Base-by-base conservation (phyloP, 1,140 invertebrate genomes). In the Brachionus angularis region DNA sequence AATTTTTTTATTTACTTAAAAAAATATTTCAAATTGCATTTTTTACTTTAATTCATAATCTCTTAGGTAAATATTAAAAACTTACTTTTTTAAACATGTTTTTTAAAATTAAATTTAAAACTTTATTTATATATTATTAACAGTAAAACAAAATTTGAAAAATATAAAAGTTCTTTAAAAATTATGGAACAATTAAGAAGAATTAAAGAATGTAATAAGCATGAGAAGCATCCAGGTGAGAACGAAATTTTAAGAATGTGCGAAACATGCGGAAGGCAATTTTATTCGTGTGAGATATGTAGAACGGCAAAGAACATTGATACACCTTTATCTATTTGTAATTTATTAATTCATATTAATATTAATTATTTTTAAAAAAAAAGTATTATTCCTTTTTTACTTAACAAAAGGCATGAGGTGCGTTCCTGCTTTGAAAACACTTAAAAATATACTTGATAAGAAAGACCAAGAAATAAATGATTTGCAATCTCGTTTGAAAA, bases 131-230 rank as follows among this genome's bases (percentile, higher is more conserved):
- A n/a, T n/a, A n/a, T n/a, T n/a, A n/a, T n/a, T n/a, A n/a, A n/a
- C n/a, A n/a, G n/a, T n/a, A n/a, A n/a, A n/a, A n/a, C n/a, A n/a
- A n/a, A n/a, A n/a, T n/a, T n/a, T n/a, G n/a, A n/a, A n/a, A n/a
- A n/a, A n/a, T n/a, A n/a, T n/a, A n/a, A n/a, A n/a, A n/a, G n/a
- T n/a, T n/a, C n/a, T n/a, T n/a, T n/a, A n/a, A n/a, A n/a, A n/a
- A n/a, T n/a, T n/a, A n/a, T n/a, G n/a, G n/a, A n/a, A n/a, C n/a
- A n/a, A n/a, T n/a, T n/a, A n/a, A n/a, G n/a, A n/a, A n/a, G n/a
- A n/a, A n/a, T n/a, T n/a, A n/a, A n/a, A 67, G 62, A 67, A 16
- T 67, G 62, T 23, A 50, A 50, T 27, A 46, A 50, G 31, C 62
- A 67, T 31, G 62, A 67, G 47, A 67, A 67, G 36, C 23, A 42